Conservation (phyloP, 1,140 invertebrate species). For the Schlechtendalia chinensis region DNA sequence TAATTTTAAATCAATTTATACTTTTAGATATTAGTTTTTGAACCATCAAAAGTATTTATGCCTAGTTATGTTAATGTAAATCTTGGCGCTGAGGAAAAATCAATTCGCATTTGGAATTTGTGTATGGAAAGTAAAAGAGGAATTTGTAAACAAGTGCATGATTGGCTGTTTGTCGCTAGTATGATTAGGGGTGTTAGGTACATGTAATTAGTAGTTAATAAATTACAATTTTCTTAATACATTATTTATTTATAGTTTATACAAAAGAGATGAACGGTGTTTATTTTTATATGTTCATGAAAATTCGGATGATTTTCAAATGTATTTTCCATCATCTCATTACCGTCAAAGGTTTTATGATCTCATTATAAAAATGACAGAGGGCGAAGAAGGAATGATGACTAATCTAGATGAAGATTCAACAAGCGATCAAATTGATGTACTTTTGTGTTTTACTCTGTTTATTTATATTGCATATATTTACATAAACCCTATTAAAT, state of each 20-base stretch:
- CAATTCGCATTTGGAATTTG: slow-evolving; percentile 81
- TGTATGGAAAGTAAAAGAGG: slow-evolving; percentile 75
- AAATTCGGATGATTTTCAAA: slow-evolving; percentile 98
- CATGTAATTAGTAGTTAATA: slow-evolving; percentile 6
- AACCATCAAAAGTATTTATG: slow-evolving; percentile 90
- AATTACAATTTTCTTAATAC: not conserved
- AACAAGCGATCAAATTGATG: slow-evolving; percentile 69
- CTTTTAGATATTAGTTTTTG: slow-evolving; percentile 78
- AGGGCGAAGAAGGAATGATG: slow-evolving; percentile 79
- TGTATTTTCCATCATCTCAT: slow-evolving; percentile 88
- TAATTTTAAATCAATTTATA: slow-evolving; percentile 34
- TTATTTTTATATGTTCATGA: slow-evolving; percentile 97
- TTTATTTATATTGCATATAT: not conserved
- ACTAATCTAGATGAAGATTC: slow-evolving; percentile 76
- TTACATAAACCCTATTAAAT: not conserved
- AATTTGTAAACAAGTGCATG: slow-evolving; percentile 79
- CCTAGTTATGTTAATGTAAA: slow-evolving; percentile 95
- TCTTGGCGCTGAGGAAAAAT: slow-evolving; percentile 87
- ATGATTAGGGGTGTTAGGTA: slow-evolving; percentile 89
- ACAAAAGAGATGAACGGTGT: slow-evolving; percentile 93
- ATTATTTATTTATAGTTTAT: slow-evolving; percentile 65
- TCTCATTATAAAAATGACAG: slow-evolving; percentile 77
- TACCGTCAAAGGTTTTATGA: slow-evolving; percentile 83
- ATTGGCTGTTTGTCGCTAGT: slow-evolving; percentile 89
- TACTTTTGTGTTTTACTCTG: slow-evolving; percentile 54